Base-by-base conservation (phyloP, 2,888 invertebrate genomes). In the Conistra vaccinii region DNA sequence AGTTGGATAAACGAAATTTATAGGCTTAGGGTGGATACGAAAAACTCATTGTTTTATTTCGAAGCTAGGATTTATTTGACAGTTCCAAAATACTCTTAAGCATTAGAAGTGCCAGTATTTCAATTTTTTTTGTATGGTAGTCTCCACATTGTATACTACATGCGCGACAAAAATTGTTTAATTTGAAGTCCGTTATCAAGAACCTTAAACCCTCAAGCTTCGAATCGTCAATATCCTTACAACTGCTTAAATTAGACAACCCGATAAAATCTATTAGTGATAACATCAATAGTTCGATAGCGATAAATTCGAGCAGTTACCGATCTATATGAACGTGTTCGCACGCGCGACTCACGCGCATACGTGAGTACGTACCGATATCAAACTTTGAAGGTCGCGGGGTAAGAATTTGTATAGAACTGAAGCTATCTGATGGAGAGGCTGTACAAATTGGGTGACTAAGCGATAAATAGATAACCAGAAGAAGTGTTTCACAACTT, bases 251-350 rank as follows among this genome's bases (percentile, higher is more conserved):
- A 83, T 82, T 74, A 70, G 67, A 62, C 45, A 57, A 66, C 3
- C 20, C 42, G 71, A 85, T 85, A 85, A 85, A 69, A 82, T 85
- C 80, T 53, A 60, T 60, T 66, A 66, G 63, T 26, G 83, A 83
- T 81, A 85, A 81, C 63, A 76, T 76, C 69, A 57, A 58, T 42
- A 61, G 66, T 70, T 69, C 58, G 69, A 81, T 63, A 61, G n/a
- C 61, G 71, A 84, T 83, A 84, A 81, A 73, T 61, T 73, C 17
- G 60, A 69, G 69, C 67, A 71, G 71, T 70, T 80, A 78, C 66
- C n/a, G 39, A 76, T 75, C 73, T 85, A 81, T 85, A 83, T 80
- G 69, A 74, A 87, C 84, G 82, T 87, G 87, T 76, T 29, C 69
- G 76, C 75, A 81, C 63, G 75, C 67, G 78, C 69, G 58, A 69